Base-by-base conservation (phyloP, 2,797 vertebrate genomes). In the Sebastes oblongus region DNA sequence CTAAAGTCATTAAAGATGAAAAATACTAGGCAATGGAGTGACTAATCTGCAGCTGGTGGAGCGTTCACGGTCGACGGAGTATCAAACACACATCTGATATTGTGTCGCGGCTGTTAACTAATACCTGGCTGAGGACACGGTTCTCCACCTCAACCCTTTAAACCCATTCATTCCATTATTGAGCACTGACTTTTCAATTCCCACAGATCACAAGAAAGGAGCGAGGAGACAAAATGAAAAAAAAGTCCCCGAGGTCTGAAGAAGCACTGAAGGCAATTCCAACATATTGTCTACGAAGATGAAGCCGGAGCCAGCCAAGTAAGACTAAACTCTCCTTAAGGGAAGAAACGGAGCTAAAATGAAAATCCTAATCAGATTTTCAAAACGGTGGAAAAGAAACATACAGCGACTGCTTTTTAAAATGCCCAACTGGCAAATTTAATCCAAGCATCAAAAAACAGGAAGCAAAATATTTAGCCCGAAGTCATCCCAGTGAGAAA, bases 121-220 rank as follows among this genome's bases (percentile, higher is more conserved):
- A 84, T 29, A 82, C 77, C 61, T 64, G 64, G 71, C 77, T 62
- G 32, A 86, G 67, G 74, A 81, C 80, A 72, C 50, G 13, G 22
- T 58, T 34, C 62, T 84, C 79, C 61, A 73, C 55, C 70, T 66
- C 83, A 77, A 55, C 85, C 83, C 82, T 80, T 66, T 81, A 88
- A 87, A 91, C 24, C 87, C 83, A 87, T 91, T 94, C 91, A 91
- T 93, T 93, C 83, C 87, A 94, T 93, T 93, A 93, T 82, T 89
- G 89, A 91, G 88, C 85, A 75, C 76, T 69, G 86, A 87, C 87
- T 93, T 91, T 93, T 89, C 90, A 89, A 92, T 92, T 88, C 88
- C 89, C 69, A 65, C 71, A 42, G 81, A 92, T 92, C 85, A 85
- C 77, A 69, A 76, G 81, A 70, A 69, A 66, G 72, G 61, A 89